A percentile compares a stretch with the other conserved stretches of the same genome.
These are phyloP conservation scores for Catharus minimus DNA, from an alignment of 2,113 vertebrate species.

Conservation along the genomic window DNA sequence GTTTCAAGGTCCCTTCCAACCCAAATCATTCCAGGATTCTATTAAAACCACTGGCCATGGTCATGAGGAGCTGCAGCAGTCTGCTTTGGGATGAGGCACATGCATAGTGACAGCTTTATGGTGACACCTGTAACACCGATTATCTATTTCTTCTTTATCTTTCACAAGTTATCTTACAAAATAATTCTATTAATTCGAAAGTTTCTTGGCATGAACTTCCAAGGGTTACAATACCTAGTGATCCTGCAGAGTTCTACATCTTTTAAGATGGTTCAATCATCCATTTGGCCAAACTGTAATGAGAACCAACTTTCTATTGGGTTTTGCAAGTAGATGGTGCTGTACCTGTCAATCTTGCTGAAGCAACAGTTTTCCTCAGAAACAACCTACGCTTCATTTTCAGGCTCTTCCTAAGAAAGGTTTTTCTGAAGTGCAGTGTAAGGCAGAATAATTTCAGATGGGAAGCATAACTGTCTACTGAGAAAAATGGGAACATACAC, in stretches of 20 bases:
- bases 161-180: background rate
- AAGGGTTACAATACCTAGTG: background rate
- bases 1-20: background rate
- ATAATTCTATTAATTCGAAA: background rate
- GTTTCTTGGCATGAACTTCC: background rate
- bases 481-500: conserved; percentile 41
- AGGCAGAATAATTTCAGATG: background rate
- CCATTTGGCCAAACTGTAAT: background rate
- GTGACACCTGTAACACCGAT: background rate
- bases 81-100: background rate
- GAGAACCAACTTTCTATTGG: background rate
- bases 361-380: conserved; percentile 5
- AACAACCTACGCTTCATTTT: background rate
- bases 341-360: background rate
- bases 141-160: background rate
- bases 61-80: background rate
- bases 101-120: background rate
- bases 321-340: background rate
- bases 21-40: background rate
- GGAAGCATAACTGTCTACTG: conserved; percentile 12
- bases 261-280: background rate
- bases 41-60: background rate
- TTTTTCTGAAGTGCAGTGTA: background rate
- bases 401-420: background rate
- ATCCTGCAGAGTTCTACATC: background rate